Conservation (phyloP, 2,113 vertebrate genomes). For the Muscicapa adusta region DNA sequence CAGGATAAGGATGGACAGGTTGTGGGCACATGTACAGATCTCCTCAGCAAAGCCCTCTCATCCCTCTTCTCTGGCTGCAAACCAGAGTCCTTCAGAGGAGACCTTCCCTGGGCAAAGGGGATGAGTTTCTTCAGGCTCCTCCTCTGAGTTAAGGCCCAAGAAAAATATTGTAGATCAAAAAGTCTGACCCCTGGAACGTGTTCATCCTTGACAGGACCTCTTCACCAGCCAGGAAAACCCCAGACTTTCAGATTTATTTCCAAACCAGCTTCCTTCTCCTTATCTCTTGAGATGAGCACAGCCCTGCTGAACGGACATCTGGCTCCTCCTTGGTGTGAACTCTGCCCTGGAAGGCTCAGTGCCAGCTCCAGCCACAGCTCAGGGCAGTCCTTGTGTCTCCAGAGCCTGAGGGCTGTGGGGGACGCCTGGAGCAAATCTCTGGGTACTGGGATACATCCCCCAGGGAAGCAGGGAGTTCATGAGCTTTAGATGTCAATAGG, state of each 20-base stretch:
- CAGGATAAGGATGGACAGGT: not conserved
- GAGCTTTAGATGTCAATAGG: not conserved
- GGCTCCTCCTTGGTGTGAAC: not conserved
- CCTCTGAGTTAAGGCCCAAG: not conserved
- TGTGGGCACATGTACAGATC: not conserved
- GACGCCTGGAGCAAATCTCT: not conserved
- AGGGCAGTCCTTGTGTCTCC: not conserved
- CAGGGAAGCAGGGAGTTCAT: not conserved
- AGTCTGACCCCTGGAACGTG: not conserved
- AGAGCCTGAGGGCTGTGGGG: not conserved
- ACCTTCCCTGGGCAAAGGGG: not conserved
- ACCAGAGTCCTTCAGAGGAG: not conserved
- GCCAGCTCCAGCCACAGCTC: not conserved
- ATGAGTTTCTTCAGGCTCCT: not conserved
- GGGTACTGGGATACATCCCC: not conserved
- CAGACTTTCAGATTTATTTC: not conserved
- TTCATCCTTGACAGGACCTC: not conserved
- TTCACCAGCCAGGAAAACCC: not conserved
- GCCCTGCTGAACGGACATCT: not conserved
- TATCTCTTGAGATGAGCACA: not conserved
- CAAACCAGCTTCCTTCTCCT: not conserved
- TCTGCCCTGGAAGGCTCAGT: not conserved
- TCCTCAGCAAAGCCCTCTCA: not conserved
- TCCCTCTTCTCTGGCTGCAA: not conserved
- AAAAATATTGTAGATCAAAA: not conserved